Evolutionary conservation across 64 coral and sea anemone species (phyloP).

Genomic region (Trachythela sp.): DNA sequence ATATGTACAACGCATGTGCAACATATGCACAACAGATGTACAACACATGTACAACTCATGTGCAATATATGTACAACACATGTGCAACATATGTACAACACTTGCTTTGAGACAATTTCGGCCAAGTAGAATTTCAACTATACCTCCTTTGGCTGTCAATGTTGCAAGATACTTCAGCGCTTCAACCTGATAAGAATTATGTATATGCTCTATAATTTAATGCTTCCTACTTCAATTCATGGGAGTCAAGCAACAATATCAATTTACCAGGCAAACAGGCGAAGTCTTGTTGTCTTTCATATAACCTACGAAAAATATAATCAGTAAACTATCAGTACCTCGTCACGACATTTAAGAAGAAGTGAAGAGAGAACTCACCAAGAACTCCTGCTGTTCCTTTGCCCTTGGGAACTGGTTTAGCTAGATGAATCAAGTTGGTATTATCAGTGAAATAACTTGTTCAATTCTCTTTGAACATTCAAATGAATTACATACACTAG

Average conservation of each 20-base stretch:
- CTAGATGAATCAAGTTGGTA: slow-evolving; percentile 13
- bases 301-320: slow-evolving; percentile 51
- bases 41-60: too few relatives aligned
- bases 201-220: not conserved
- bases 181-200: slow-evolving; percentile 41
- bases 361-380: slow-evolving; percentile 47
- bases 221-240: not conserved
- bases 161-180: slow-evolving; percentile 57
- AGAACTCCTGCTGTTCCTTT: slow-evolving; percentile 81
- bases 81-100: too few relatives aligned
- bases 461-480: too few relatives aligned
- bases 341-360: not conserved
- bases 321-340: not conserved
- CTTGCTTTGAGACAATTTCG: too few relatives aligned
- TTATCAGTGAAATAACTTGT: not conserved
- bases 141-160: slow-evolving; percentile 61
- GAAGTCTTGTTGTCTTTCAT: slow-evolving; percentile 92
- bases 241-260: not conserved
- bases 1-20: not conserved
- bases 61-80: too few relatives aligned
- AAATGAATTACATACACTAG: not conserved
- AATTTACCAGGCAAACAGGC: slow-evolving; percentile 61
- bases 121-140: not conserved
- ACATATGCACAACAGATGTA: too few relatives aligned
- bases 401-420: slow-evolving; percentile 83